Conservation (phyloP, 2,888 invertebrate species). For the Dexiosoma caninum region DNA sequence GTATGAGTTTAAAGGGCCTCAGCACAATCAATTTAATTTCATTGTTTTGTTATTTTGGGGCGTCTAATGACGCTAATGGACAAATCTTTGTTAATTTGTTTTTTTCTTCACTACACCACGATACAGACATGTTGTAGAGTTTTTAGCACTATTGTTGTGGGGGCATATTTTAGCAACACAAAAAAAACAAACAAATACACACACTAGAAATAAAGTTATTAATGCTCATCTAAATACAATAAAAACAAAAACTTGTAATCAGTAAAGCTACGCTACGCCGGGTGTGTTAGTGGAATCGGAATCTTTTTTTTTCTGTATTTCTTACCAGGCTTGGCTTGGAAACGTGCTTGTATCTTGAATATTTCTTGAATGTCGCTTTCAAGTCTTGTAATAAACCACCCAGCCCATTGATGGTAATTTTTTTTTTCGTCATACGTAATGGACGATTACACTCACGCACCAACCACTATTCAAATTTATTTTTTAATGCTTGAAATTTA, state of each 20-base stretch:
- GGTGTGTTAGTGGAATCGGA: conserved; percentile 32
- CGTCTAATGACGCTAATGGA: conserved; percentile 44
- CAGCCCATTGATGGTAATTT: conserved; percentile 29
- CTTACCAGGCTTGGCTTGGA: conserved; percentile 24
- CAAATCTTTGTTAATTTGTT: conserved; percentile 20
- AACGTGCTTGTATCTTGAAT: conserved; percentile 36
- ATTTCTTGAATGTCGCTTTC: conserved; percentile 19
- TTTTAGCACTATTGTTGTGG: not conserved
- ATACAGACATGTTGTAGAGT: not conserved
- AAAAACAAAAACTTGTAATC: conserved; percentile 29
- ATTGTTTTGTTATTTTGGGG: conserved; percentile 16
- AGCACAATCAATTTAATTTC: not conserved
- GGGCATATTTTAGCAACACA: not conserved
- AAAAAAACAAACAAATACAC: not conserved
- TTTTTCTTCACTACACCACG: not conserved
- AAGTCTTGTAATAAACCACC: conserved; percentile 42
- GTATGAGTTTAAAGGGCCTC: conserved; percentile 17
- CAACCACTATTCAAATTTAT: conserved; percentile 28
- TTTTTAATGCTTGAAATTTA: not conserved
- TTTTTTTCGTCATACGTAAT: conserved; percentile 44
- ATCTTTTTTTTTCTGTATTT: not conserved
- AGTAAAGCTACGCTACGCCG: conserved; percentile 5
- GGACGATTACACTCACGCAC: conserved; percentile 54
- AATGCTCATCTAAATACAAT: conserved; percentile 39
- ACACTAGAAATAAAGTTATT: conserved; percentile 28